phyloP scores from a whole-genome alignment of 2,113 vertebrate species.

The Verasper variegatus region DNA sequence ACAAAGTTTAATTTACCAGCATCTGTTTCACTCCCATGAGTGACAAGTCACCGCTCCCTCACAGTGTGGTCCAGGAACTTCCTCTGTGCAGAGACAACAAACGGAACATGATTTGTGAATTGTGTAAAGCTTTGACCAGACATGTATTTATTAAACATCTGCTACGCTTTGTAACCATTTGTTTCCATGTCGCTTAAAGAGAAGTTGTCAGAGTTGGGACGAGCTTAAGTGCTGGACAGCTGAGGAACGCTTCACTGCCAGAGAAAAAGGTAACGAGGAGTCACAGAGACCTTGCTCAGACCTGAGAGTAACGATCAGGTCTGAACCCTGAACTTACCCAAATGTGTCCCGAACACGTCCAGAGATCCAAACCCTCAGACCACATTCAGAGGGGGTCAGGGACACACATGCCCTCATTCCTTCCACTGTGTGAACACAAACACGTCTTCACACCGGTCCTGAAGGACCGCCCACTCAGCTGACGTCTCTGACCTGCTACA shows the following conservation, averaged over 20 bases:
- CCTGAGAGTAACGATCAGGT: too few relatives aligned
- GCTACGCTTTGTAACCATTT: conserved; percentile 1
- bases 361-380: too few relatives aligned
- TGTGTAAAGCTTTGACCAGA: conserved; percentile 9
- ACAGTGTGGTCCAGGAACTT: not conserved
- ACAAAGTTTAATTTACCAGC: not conserved
- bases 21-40: too few relatives aligned
- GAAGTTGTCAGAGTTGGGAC: not conserved
- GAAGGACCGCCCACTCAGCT: too few relatives aligned
- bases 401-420: too few relatives aligned
- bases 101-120: conserved; percentile 18
- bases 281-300: not conserved
- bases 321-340: too few relatives aligned
- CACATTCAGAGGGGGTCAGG: too few relatives aligned
- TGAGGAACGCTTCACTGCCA: conserved; percentile 36
- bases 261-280: not conserved
- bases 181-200: conserved; percentile 3
- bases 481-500: too few relatives aligned
- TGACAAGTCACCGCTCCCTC: not conserved
- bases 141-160: not conserved
- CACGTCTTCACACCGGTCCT: too few relatives aligned
- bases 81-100: not conserved
- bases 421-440: too few relatives aligned
- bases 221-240: conserved; percentile 22
- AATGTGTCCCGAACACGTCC: too few relatives aligned